Conservation (phyloP, 2,113 vertebrate species). For the Bos indicus region DNA sequence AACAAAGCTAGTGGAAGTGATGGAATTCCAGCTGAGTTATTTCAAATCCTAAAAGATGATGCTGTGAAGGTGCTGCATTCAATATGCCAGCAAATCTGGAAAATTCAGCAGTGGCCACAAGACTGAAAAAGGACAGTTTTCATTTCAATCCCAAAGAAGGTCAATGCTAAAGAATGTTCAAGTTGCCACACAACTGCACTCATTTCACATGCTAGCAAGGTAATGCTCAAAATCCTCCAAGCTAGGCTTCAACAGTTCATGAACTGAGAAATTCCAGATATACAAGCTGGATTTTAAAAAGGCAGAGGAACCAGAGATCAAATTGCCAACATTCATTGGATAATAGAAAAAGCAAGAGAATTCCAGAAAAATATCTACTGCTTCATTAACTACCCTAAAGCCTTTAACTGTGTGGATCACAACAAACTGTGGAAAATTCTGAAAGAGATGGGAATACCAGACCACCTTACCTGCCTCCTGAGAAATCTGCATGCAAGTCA, state of each 20-base stretch:
- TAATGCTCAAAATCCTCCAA: not conserved
- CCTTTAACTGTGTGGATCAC: not conserved
- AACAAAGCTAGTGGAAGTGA: not conserved
- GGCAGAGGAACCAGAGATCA: not conserved
- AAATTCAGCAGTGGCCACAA: not conserved
- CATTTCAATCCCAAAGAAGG: not conserved
- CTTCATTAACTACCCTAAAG: not conserved
- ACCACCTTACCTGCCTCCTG: not conserved
- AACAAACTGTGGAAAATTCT: not conserved
- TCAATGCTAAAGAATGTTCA: not conserved
- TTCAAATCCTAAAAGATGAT: not conserved
- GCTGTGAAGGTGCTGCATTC: not conserved
- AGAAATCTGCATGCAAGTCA: not conserved
- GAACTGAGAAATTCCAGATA: not conserved
- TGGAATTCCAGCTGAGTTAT: not conserved
- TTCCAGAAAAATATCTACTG: not conserved
- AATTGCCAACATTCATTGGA: not conserved
- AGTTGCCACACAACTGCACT: not conserved
- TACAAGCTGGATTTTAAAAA: not conserved
- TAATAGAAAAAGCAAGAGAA: not conserved
- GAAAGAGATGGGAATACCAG: not conserved
- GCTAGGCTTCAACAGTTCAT: not conserved
- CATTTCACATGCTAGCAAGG: not conserved
- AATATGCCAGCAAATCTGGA: not conserved
- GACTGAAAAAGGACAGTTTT: not conserved